Evolutionary conservation across 2,888 invertebrate genomes (phyloP), one percentile per base, ranked within the genome.

Genomic region (Lottia gigantea): DNA sequence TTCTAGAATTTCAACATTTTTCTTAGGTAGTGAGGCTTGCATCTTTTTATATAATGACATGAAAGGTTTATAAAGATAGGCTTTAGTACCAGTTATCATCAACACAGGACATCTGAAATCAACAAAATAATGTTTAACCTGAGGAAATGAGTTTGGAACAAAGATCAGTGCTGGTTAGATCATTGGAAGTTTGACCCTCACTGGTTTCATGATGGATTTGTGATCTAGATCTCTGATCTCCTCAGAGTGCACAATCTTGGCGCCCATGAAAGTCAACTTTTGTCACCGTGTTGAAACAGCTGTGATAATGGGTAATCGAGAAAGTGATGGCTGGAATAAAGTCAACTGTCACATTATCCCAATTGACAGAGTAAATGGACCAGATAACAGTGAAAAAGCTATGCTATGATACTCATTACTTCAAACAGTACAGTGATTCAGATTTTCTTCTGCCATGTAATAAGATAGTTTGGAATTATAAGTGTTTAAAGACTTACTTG

Each of bases 1-100:
- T 87, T 95, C 94, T 69, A 96, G 90, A 76, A 95, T 92, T 74
- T 95, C 95, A 67, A 94, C 93, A 85, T 93, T 93, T 82, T 94
- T 93, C 87, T 94, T 94, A 86, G 94, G 94, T 67, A 84, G 74
- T 46, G 79, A 78, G 64, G 83, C 81, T 31, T 83, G 75, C 79
- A 88, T 81, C 47, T 80, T 71, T 67, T 81, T 77, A 72, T 85
- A 83, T 46, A 88, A 78, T 46, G 76, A 72, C 71, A 94, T 93
- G 65, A 95, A 94, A 73, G 94, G 94, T 74, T 92, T 91, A 74
- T 94, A 91, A 89, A 95, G 95, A 14, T 86, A 85, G 0, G 88
- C 86, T 74, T 86, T 85, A 73, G 83, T 78, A 14, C 88, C 95
- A 16, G 95, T 94, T 79, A 95, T 92, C 78, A 95, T 91, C 80